Evolutionary conservation across 2,113 vertebrate genomes (phyloP).

Genomic region (Anarrhichthys ocellatus): DNA sequence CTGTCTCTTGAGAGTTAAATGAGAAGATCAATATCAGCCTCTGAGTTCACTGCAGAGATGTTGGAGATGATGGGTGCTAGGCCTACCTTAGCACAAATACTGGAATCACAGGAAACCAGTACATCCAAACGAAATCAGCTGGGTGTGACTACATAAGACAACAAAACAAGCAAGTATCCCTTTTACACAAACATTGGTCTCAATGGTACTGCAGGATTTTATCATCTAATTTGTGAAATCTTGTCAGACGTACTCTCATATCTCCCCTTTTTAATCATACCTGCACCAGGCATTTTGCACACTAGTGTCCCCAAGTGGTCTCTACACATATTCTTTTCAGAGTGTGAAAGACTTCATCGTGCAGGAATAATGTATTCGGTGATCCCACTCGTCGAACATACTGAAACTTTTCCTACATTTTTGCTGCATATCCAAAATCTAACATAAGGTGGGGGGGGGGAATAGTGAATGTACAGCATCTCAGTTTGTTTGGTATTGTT

Average conservation of each 20-base stretch:
- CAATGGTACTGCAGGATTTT: not conserved
- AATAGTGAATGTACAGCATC: not conserved
- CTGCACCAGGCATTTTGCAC: not conserved
- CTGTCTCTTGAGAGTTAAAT: not conserved
- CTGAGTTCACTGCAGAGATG: not conserved
- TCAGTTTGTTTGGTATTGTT: not conserved
- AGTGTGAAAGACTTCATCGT: not conserved
- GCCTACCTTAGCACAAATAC: not conserved
- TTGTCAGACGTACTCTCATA: not conserved
- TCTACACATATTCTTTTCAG: not conserved
- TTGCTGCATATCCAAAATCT: not conserved
- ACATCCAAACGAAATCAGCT: not conserved
- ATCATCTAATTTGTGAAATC: not conserved
- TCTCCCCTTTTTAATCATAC: not conserved
- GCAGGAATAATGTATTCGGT: not conserved
- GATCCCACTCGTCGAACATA: not conserved
- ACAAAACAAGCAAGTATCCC: not conserved
- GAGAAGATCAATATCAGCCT: not conserved
- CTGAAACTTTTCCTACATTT: not conserved
- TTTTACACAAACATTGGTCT: not conserved
- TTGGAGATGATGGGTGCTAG: not conserved
- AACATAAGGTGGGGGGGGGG: not conserved
- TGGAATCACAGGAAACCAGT: not conserved
- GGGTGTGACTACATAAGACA: not conserved
- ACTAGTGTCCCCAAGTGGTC: constrained; percentile 3